Evolutionary conservation across 2,888 invertebrate genomes (phyloP), one percentile per base, ranked within the genome.

Genomic region (Graphium colonna): DNA sequence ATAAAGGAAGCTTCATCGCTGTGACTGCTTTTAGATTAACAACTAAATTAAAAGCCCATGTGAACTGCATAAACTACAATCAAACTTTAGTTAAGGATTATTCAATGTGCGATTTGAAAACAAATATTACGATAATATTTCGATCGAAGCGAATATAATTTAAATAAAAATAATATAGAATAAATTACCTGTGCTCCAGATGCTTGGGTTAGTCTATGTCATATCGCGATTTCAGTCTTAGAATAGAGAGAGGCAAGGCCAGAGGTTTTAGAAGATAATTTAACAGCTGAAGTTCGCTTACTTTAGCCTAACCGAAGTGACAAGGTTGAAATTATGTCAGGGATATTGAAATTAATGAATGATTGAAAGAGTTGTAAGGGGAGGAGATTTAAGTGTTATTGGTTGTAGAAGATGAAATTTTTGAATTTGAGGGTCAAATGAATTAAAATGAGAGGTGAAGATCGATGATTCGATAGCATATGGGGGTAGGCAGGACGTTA

Each of bases 131-230:
- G 21, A 51, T 57, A 62, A 62, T 58, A 60, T 63, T 59, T 60
- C 56, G 52, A 65, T 51, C 47, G 46, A 58, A 63, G 60, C 66
- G 57, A 56, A 63, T 48, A 58, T 60, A 61, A 51, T 60, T 60
- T 58, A 52, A 49, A 60, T 60, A 57, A 54, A 53, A 71, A 71
- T 70, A 63, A 67, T 66, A 68, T 62, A 71, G 67, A 61, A 65
- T 70, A 64, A 71, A 64, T 83, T 86, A 86, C 86, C 85, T 85
- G 80, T 77, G 73, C 68, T 80, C 79, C 79, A 61, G 71, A 67
- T 69, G 72, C 65, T 72, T 65, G 70, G 71, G 68, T 78, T 72
- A 78, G 67, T 73, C 63, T 55, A 62, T 58, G 61, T 62, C 55
- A 55, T 56, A 60, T 61, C 58, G 36, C 45, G 47, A 52, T 50